Evolutionary conservation across 2,797 vertebrate genomes (phyloP), one percentile per base, ranked within the genome.

Genomic region (Myotis findleyi): DNA sequence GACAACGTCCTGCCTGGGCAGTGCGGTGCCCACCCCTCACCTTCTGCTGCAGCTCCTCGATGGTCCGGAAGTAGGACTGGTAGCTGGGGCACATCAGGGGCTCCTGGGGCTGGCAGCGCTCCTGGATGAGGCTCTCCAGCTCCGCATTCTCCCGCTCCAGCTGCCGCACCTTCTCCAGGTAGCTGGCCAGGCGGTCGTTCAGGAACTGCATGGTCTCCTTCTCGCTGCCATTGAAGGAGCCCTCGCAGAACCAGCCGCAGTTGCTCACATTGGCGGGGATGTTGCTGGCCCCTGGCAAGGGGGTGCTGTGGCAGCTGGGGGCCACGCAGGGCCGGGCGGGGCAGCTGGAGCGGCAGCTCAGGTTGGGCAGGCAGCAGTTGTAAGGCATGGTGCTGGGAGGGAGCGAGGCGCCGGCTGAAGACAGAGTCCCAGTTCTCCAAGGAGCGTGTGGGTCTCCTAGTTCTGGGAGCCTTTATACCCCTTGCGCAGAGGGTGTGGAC

Each of bases 181-280:
- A 99, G 96, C 94, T 96, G 81, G 98, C 98, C 98, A 99, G 98
- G 33, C 99, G 99, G 95, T 99, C 98, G 0, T 99, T 99, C 96
- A 99, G 98, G 97, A 99, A 98, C 98, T 99, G 99, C 99, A 99
- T 99, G 98, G 99, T 99, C 98, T 98, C 98, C 98, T 99, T 99
- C 98, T 99, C 99, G 3, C 97, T 97, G 90, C 97, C 98, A 1
- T 98, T 98, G 3, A 97, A 38, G 33, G 98, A 93, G 93, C 97
- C 97, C 96, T 98, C 98, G 21, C 97, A 97, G 59, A 97, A 98
- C 41, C 97, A 96, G 49, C 57, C 85, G 13, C 96, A 92, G 55
- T 0, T 96, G 96, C 88, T 41, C 69, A 96, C 85, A 0, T 92
- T 93, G 91, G 96, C 96, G 0, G 95, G 80, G 84, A 94, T 95